Evolutionary conservation across 2,888 invertebrate species (phyloP), one percentile per base, ranked within the genome.

Genomic region (Aphidius colemani): DNA sequence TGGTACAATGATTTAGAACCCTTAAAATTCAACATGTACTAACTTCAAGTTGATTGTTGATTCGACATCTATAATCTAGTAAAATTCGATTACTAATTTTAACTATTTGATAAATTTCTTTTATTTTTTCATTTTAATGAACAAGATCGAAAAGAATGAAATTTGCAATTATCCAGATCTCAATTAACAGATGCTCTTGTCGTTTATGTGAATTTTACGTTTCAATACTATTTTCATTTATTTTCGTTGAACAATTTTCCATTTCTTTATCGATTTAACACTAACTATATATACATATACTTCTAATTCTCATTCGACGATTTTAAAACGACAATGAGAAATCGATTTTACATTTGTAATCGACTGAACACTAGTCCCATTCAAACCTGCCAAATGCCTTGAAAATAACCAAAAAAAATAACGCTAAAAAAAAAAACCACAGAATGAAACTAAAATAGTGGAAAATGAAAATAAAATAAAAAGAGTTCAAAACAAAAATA

Each of bases 271-370:
- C 69, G 68, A 71, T 67, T 67, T 61, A 67, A 65, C 67, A 68
- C 74, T 74, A 76, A 74, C 75, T 71, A 64, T 72, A 66, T 70
- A 39, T 57, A 59, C 66, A 53, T 67, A 51, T 61, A 53, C 44
- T 53, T 40, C 7, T 44, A 64, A 51, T 18, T 55, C 55, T 18
- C 55, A 44, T 63, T 64, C 65, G 62, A 57, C 66, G 65, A 61
- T 59, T 63, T 63, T 43, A 53, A 30, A 53, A 57, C 56, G 48
- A 72, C 74, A 74, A 74, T 70, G 72, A 72, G 72, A 70, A 76
- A 78, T 78, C 77, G 75, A 78, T 78, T 76, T 75, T 72, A 73
- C 46, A 73, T 74, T 74, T 76, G 75, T 75, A 75, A 76, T 72
- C 71, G 72, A 64, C 66, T 64, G 69, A 70, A 69, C 68, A 65